Percentiles rank a stretch among this genome's conserved stretches.
These are phyloP conservation scores for Picathartes gymnocephalus DNA, from an alignment of 2,113 vertebrate species.

Conservation along the genomic window DNA sequence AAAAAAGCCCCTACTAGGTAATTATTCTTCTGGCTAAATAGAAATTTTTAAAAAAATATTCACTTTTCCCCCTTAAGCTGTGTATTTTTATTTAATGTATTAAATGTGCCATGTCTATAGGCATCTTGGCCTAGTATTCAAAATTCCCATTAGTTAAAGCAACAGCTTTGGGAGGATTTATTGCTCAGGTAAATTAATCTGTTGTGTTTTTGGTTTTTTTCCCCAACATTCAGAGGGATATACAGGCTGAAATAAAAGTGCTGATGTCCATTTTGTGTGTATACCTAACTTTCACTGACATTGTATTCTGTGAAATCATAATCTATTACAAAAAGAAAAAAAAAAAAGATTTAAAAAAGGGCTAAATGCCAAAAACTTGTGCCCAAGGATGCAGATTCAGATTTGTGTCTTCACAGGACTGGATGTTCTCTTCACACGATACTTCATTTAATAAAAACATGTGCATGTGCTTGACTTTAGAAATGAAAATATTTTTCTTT, in stretches of 20 bases:
- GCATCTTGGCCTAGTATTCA: neutral
- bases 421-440: neutral
- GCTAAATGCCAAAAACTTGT: neutral
- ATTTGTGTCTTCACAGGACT: neutral
- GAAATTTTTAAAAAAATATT: neutral
- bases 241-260: neutral
- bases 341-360: accelerated
- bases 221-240: neutral
- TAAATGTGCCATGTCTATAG: neutral
- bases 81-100: neutral
- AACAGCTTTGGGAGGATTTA: neutral
- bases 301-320: neutral
- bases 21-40: neutral
- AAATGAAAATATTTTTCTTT: neutral
- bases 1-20: neutral
- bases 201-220: neutral
- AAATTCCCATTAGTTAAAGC: neutral
- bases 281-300: neutral
- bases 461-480: neutral
- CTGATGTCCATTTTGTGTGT: neutral
- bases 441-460: neutral
- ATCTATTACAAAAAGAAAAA: neutral
- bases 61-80: neutral
- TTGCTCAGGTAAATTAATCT: neutral
- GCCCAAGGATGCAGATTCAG: neutral